Evolutionary conservation across 2,797 vertebrate genomes (phyloP), one percentile per base, ranked within the genome.

Genomic region (Thripadectes ignobilis): DNA sequence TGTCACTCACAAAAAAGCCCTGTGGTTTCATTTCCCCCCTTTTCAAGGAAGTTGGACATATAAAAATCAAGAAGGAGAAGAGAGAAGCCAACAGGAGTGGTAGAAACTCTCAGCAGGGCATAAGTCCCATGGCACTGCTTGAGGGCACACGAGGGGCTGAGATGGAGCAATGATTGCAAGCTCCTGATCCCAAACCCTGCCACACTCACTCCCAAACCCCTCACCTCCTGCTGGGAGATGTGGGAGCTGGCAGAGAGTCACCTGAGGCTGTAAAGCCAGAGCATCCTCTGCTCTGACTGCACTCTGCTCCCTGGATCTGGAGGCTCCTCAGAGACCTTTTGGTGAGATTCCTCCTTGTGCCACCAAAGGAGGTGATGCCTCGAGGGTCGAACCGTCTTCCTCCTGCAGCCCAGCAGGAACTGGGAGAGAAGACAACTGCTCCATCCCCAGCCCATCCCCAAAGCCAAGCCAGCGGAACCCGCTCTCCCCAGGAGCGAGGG

Each of bases 1-100:
- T 39, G 5, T 36, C 71, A 68, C 66, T 71, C 65, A 83, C 20
- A 16, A 48, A 91, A 85, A 85, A 95, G 92, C 71, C 72, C 92
- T 95, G 77, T 68, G 77, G 97, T 98, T 98, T 98, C 97, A 92
- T 97, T 98, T 98, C 98, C 97, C 90, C 95, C 95, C 95, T 97
- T 95, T 97, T 95, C 95, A 96, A 97, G 94, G 92, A 94, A 95
- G 94, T 80, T 96, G 95, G 95, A 96, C 57, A 48, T 89, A 78
- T 38, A 87, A 95, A 96, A 97, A 95, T 95, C 88, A 92, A 97
- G 97, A 97, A 96, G 93, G 62, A 94, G 97, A 97, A 96, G 80
- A 96, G 82, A 89, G 92, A 90, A 97, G 71, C 22, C 1, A 88
- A 19, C 49, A 52, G 1, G 63, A 81, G 66, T 73, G 66, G 57